phyloP scores from a whole-genome alignment of 2,113 vertebrate genomes.

The Pseudopipra pipra region DNA sequence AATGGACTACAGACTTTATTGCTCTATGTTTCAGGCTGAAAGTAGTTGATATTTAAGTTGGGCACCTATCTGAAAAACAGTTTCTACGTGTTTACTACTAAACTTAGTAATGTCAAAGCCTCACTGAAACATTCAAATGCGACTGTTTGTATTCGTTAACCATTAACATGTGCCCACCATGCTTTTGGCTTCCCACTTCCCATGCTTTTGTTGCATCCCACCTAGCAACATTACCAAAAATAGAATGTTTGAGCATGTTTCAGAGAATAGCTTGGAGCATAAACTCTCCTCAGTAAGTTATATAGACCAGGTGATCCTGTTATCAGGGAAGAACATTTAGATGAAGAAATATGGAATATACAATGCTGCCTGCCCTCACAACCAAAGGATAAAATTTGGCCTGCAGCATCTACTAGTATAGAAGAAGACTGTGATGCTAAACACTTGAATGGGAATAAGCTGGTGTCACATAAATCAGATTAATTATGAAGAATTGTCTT shows the following conservation, averaged over 20 bases:
- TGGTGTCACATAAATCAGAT: not conserved
- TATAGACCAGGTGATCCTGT: not conserved
- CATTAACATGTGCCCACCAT: rapidly evolving
- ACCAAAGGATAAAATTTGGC: not conserved
- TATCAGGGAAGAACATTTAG: not conserved
- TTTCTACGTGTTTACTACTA: not conserved
- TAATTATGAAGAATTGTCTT: not conserved
- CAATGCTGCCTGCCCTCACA: not conserved
- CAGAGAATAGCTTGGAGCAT: not conserved
- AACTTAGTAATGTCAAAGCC: not conserved
- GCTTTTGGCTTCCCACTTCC: not conserved
- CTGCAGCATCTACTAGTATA: not conserved
- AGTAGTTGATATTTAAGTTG: not conserved
- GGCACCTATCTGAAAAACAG: not conserved
- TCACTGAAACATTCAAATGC: not conserved
- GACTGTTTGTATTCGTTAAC: not conserved
- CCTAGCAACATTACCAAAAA: not conserved
- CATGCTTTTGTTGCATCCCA: not conserved
- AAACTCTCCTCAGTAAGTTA: not conserved
- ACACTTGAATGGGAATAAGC: not conserved
- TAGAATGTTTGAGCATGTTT: not conserved
- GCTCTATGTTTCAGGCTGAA: not conserved
- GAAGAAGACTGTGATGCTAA: not conserved
- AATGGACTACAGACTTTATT: not conserved
- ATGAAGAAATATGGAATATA: not conserved